Conservation (phyloP, 1,140 invertebrate species). For the Chlorops oryzae region DNA sequence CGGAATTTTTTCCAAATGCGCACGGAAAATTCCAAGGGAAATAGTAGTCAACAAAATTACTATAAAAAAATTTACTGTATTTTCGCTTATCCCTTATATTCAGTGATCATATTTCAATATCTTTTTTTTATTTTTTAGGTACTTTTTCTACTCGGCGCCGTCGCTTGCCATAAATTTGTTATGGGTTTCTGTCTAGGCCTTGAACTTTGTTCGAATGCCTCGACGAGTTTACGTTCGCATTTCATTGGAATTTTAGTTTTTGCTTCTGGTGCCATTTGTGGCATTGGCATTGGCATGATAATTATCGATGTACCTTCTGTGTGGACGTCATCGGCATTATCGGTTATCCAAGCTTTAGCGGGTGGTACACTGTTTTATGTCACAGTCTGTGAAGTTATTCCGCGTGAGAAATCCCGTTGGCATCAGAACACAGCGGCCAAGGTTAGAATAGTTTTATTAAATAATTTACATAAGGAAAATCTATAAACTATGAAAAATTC, state of each 20-base stretch:
- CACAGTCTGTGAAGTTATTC: constrained; percentile 86
- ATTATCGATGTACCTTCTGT: constrained; percentile 49
- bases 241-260: constrained; percentile 59
- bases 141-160: constrained; percentile 62
- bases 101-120: constrained; percentile 12
- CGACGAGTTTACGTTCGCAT: constrained; percentile 49
- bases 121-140: constrained; percentile 51
- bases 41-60: not conserved
- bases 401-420: constrained; percentile 66
- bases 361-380: constrained; percentile 89
- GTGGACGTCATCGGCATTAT: constrained; percentile 51
- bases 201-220: constrained; percentile 55
- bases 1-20: too few species aligned
- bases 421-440: constrained; percentile 50
- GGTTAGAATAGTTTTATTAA: too few species aligned
- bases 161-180: constrained; percentile 70
- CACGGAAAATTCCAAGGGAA: too few species aligned
- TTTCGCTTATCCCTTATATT: too few species aligned
- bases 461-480: too few species aligned
- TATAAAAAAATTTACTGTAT: not conserved
- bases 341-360: constrained; percentile 67
- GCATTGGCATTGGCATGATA: constrained; percentile 60
- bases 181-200: constrained; percentile 72
- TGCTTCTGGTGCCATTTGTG: constrained; percentile 59
- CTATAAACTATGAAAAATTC: too few species aligned